phyloP scores from a whole-genome alignment of 2,113 vertebrate species.

The Edolisoma coerulescens region DNA sequence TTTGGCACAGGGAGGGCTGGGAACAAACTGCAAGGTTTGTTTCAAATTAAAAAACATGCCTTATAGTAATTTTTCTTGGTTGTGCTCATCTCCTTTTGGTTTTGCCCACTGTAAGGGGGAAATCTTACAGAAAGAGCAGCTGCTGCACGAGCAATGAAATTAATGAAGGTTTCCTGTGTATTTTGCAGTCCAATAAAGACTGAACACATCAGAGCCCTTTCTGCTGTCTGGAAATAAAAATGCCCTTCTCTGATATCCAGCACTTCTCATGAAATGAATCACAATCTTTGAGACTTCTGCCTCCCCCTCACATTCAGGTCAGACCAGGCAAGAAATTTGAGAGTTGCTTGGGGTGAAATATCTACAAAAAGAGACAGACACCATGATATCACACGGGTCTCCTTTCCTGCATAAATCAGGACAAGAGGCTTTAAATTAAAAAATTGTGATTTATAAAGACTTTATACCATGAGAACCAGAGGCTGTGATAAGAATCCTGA shows the following conservation, averaged over 20 bases:
- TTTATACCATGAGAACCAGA: neutral
- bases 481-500: neutral
- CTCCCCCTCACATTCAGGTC: neutral
- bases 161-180: neutral
- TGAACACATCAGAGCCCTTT: neutral
- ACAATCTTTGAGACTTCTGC: neutral
- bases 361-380: neutral
- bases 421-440: neutral
- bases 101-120: neutral
- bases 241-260: neutral
- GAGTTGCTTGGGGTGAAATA: neutral
- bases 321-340: neutral
- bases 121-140: neutral
- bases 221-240: neutral
- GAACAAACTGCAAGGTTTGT: neutral
- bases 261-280: neutral
- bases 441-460: neutral
- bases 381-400: accelerated
- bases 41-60: neutral
- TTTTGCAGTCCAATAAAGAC: neutral
- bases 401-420: neutral
- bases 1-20: neutral
- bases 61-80: neutral
- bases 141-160: neutral
- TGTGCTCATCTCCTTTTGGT: neutral